phyloP scores from a whole-genome alignment of 1,140 invertebrate genomes.

The Bombus huntii region DNA sequence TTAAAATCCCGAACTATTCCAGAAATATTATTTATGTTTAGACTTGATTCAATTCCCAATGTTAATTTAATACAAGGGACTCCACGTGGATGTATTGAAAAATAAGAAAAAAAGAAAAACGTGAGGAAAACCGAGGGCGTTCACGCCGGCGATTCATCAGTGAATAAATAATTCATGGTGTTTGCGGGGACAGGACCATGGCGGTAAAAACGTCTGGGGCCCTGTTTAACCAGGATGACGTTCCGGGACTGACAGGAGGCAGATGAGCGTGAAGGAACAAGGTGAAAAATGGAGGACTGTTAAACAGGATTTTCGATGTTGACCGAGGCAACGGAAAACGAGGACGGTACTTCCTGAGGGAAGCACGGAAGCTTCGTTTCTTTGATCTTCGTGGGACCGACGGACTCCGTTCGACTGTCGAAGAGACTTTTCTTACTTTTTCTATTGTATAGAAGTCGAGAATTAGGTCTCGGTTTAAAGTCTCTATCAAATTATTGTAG shows the following conservation, averaged over 20 bases:
- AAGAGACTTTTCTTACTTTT: neutral
- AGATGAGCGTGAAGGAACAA: constrained; percentile 72
- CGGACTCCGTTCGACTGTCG: too few relatives aligned
- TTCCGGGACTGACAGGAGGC: constrained; percentile 72
- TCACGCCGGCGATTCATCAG: constrained; percentile 48
- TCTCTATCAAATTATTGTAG: neutral
- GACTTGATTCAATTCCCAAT: neutral
- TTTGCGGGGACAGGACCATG: constrained; percentile 46
- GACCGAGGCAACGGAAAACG: constrained; percentile 62
- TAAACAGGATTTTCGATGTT: constrained; percentile 69
- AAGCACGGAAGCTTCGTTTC: constrained; percentile 8
- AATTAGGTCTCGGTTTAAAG: too few relatives aligned
- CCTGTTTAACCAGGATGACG: constrained; percentile 69
- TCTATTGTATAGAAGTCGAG: too few relatives aligned
- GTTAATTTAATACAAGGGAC: neutral
- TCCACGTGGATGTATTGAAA: neutral
- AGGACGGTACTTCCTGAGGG: neutral
- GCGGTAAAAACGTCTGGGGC: constrained; percentile 41
- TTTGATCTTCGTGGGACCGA: constrained; percentile 41
- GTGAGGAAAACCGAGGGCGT: constrained; percentile 62
- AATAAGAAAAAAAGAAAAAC: neutral
- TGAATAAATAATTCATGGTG: constrained; percentile 77
- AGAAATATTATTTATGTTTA: neutral
- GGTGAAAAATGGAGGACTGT: constrained; percentile 70
- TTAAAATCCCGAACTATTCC: neutral